phyloP scores from a whole-genome alignment of 1,140 invertebrate species.

The Ptiloglossa arizonensis region DNA sequence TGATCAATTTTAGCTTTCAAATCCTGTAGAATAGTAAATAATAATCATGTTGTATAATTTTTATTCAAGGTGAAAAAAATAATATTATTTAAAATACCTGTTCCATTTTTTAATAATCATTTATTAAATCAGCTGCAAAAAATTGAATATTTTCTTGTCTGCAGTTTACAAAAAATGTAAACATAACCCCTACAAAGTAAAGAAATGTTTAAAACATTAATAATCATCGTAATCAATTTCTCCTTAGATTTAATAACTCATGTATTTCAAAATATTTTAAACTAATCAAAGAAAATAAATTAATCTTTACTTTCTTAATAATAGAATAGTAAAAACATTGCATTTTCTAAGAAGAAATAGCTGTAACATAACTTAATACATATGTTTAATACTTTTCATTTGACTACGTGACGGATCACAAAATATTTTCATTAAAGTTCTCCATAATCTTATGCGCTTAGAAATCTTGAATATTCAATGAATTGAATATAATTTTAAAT shows the following conservation, averaged over 20 bases:
- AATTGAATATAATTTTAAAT: no score
- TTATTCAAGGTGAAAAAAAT: not conserved
- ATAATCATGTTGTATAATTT: not conserved
- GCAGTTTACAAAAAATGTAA: not conserved
- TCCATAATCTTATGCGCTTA: no score
- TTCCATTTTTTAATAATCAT: conserved; percentile 24
- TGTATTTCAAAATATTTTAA: not conserved
- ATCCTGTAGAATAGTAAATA: conserved; percentile 70
- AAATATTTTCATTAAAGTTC: not conserved
- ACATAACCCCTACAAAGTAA: conserved; percentile 38
- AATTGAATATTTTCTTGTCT: not conserved
- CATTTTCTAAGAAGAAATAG: not conserved
- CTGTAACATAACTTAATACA: not conserved
- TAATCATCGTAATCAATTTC: not conserved
- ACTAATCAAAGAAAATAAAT: not conserved
- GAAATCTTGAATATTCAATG: not conserved
- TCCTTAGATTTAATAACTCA: not conserved
- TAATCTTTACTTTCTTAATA: not conserved
- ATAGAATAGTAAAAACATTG: not conserved
- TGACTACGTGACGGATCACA: not conserved
- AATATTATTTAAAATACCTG: conserved; percentile 24
- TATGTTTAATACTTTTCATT: not conserved
- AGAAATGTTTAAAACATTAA: conserved; percentile 9
- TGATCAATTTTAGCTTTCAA: conserved; percentile 85
- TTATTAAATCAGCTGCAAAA: not conserved